phyloP scores from a whole-genome alignment of 2,113 vertebrate genomes.

The Xyliphius kryptos region DNA sequence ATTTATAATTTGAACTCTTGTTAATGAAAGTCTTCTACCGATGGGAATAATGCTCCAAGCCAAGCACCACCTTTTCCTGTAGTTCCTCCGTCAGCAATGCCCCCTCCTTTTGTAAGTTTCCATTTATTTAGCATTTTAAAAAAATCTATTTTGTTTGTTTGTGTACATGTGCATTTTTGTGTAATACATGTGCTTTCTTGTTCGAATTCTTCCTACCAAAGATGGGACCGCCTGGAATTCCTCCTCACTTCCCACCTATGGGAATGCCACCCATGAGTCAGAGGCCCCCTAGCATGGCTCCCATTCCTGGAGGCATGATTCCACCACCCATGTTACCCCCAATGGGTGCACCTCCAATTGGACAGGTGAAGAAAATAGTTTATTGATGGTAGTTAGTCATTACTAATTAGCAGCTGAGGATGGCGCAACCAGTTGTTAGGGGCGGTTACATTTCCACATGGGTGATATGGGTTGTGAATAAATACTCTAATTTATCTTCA shows the following conservation, averaged over 20 bases:
- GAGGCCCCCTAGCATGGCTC: slow-evolving; percentile 86
- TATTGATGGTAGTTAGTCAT: too few relatives aligned
- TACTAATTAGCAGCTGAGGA: too few relatives aligned
- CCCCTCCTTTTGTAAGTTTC: slow-evolving; percentile 70
- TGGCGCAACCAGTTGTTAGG: too few relatives aligned
- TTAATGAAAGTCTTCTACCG: slow-evolving; percentile 68
- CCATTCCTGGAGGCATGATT: slow-evolving; percentile 91
- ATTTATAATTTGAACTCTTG: too few relatives aligned
- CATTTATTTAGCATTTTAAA: slow-evolving; percentile 11
- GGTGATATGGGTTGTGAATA: too few relatives aligned
- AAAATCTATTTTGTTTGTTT: too few relatives aligned
- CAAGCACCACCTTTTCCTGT: slow-evolving; percentile 70
- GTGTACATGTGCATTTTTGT: slow-evolving; percentile 2
- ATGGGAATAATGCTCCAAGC: slow-evolving; percentile 71
- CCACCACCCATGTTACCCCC: slow-evolving; percentile 97
- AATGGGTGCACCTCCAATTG: slow-evolving; percentile 94
- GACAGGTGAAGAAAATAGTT: slow-evolving; percentile 73
- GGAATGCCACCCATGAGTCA: slow-evolving; percentile 92
- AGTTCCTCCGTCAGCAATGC: slow-evolving; percentile 68
- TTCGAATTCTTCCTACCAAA: slow-evolving; percentile 54
- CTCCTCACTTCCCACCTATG: slow-evolving; percentile 87
- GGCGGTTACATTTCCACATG: too few relatives aligned
- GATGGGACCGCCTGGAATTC: slow-evolving; percentile 97
- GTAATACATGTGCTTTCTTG: too few relatives aligned
- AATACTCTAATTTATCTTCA: too few relatives aligned